Conservation (phyloP, 2,797 vertebrate genomes). For the Protosalanx chinensis region DNA sequence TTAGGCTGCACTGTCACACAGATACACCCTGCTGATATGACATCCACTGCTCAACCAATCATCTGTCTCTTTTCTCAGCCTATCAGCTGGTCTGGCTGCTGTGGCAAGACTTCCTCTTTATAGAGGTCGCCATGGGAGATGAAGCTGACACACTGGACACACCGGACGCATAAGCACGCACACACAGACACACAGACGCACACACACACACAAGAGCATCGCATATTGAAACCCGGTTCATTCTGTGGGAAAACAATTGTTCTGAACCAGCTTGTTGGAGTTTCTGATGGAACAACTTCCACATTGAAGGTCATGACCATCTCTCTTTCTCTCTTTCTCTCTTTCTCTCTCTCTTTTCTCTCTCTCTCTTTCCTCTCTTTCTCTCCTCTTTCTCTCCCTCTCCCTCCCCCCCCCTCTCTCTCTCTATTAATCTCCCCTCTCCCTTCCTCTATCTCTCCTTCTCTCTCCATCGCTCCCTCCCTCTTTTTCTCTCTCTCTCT, state of each 20-base stretch:
- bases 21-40: constrained; percentile 71
- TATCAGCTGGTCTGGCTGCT: constrained; percentile 72
- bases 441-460: too few relatives aligned
- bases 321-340: too few relatives aligned
- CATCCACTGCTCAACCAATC: constrained; percentile 70
- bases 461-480: too few relatives aligned
- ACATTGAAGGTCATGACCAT: constrained; percentile 11
- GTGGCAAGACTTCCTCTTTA: constrained; percentile 70
- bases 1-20: constrained; percentile 52
- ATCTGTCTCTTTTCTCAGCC: constrained; percentile 67
- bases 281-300: not conserved
- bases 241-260: not conserved
- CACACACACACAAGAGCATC: constrained; percentile 19
- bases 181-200: constrained; percentile 28
- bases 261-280: too few relatives aligned
- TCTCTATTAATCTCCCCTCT: too few relatives aligned
- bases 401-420: too few relatives aligned
- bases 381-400: too few relatives aligned
- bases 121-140: constrained; percentile 78
- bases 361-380: too few relatives aligned
- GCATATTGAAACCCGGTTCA: not conserved
- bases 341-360: too few relatives aligned
- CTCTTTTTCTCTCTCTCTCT: constrained; percentile 8
- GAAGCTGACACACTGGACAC: constrained; percentile 66
- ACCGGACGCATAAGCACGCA: constrained; percentile 45